Base-by-base conservation (phyloP, 2,888 invertebrate species). In the Harpalus rufipes region DNA sequence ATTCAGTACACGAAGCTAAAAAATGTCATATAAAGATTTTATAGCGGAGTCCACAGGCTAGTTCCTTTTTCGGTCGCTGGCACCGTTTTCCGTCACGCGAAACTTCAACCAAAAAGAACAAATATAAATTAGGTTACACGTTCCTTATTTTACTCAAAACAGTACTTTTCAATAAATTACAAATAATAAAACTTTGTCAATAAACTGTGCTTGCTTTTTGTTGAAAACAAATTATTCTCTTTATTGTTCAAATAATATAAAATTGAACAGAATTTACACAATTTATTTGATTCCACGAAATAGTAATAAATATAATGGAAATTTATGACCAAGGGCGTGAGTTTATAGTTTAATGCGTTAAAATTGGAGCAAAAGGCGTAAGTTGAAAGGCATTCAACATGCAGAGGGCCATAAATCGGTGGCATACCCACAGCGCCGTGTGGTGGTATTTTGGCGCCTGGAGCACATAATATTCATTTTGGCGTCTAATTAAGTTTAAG, bases 61-160 rank as follows among this genome's bases (percentile, higher is more conserved):
- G 59, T 80, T 80, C 61, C 41, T 61, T 80, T 16, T 39, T 79
- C 59, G 39, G 65, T 65, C 63, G 81, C 61, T 81, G 65, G 63
- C 81, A 81, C 81, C 81, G 41, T 81, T 81, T 44, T 65, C n/a
- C 25, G 65, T 81, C 81, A 81, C 81, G 81, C 81, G 32, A 80
- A 79, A 32, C 61, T 39, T 18, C 41, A 80, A 79, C 56, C 32
- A 79, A 79, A 58, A 39, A 56, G 39, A 59, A 79, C 12, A 79
- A 79, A 79, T 25, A 58, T 25, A 18, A 6, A 32, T 79, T 79
- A 79, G 32, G 79, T 59, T 79, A 58, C 39, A 68, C 41, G 68
- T 41, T 68, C 68, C 41, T n/a, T 41, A 68, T 41, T 68, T 68
- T 16, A 68, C 68, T 14, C 8, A 68, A 39, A 14, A 14, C 39